These are phyloP conservation scores for Leptodactylus fuscus DNA, from an alignment of 2,113 vertebrate genomes.

Conservation along the genomic window DNA sequence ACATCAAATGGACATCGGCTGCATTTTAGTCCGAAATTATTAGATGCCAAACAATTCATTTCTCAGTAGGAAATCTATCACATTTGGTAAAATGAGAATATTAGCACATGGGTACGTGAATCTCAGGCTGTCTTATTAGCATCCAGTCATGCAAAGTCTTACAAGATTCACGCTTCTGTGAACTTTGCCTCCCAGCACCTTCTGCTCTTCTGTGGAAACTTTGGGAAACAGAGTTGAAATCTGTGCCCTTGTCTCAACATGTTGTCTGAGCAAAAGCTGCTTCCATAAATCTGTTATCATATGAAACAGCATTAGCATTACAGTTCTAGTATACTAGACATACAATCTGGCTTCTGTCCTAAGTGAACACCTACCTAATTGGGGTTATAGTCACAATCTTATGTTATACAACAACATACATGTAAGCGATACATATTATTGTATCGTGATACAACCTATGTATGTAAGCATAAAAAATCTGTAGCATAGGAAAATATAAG, in stretches of 20 bases:
- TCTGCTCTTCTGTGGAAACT: constrained; percentile 26
- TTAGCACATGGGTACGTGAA: neutral
- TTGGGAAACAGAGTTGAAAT: constrained; percentile 16
- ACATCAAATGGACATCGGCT: no score
- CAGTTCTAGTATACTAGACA: neutral
- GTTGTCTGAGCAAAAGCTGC: constrained; percentile 5
- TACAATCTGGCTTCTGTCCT: neutral
- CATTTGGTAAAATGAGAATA: constrained; percentile 12
- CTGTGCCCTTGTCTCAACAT: constrained; percentile 39
- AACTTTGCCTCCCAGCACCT: constrained; percentile 34
- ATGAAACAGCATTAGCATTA: neutral
- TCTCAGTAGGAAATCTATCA: neutral
- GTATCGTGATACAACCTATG: no score
- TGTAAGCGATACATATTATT: no score
- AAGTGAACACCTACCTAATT: neutral
- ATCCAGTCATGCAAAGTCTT: neutral
- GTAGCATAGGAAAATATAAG: no score
- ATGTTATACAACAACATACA: no score
- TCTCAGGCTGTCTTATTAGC: constrained; percentile 39
- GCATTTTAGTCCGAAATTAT: neutral
- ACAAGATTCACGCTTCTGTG: constrained; percentile 38
- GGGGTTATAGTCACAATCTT: no score
- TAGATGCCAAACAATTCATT: neutral
- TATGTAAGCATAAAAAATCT: no score
- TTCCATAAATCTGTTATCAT: neutral